These are phyloP conservation scores for Diglossa cyanea DNA, from an alignment of 2,797 vertebrate species.

Conservation along the genomic window DNA sequence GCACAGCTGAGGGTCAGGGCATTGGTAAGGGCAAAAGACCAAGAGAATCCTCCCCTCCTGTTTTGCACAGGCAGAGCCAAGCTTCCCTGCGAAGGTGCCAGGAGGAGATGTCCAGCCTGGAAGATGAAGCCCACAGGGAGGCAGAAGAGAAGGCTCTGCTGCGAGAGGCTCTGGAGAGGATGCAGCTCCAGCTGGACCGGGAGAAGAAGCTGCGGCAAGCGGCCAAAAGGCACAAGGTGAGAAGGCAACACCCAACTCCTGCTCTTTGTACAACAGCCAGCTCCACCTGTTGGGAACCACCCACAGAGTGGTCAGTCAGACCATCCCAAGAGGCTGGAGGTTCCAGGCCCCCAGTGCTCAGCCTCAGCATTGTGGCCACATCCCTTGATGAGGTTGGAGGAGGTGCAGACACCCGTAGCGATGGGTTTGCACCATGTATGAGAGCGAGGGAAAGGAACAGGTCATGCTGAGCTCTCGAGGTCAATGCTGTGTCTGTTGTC, in stretches of 20 bases:
- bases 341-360: accelerated
- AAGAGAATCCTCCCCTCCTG: neutral
- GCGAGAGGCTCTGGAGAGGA: constrained; percentile 72
- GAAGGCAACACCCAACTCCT: accelerated
- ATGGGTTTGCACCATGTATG: accelerated
- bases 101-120: constrained; percentile 53
- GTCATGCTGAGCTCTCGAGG: neutral
- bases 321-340: neutral
- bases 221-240: constrained; percentile 61
- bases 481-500: accelerated
- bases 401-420: accelerated
- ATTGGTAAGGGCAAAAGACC: accelerated
- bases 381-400: neutral
- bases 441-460: neutral
- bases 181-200: constrained; percentile 57
- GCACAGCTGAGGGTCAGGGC: accelerated
- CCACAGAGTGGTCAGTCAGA: neutral
- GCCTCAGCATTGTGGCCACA: accelerated
- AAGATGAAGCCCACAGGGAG: constrained; percentile 57
- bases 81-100: constrained; percentile 27
- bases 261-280: neutral
- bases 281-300: neutral
- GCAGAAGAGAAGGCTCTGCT: constrained; percentile 72
- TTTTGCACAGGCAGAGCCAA: constrained; percentile 51
- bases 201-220: constrained; percentile 62